Base-by-base conservation (phyloP, 2,888 invertebrate genomes). In the Serrognathus titanus region DNA sequence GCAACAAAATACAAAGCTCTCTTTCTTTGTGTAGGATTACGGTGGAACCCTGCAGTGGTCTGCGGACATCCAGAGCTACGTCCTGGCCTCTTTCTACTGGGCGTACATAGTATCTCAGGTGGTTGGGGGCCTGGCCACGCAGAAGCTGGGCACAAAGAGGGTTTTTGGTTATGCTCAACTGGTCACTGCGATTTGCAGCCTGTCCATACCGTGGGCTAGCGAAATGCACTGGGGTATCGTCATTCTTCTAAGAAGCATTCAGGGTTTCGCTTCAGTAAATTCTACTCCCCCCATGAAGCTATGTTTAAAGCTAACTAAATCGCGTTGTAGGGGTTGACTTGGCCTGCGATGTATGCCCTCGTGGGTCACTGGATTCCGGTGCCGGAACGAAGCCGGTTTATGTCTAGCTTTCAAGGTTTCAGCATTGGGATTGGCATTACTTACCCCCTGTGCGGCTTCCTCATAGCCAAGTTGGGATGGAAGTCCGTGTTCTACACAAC, bases 381-480 rank as follows among this genome's bases (percentile, higher is more conserved):
- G n/a, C 80, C 82, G 6, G 88, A 88, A 71, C 79, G 87, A 51
- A 87, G 86, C 51, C 80, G 87, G 54, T 88, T 88, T 71, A 88
- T 88, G 88, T 88, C 87, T 46, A 87, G 87, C 69, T 88, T 88
- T 74, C 84, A 88, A 85, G 84, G 88, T 69, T 88, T 88, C 78
- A 87, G 87, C 71, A 86, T 88, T 68, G 88, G 88, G 20, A 88
- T 88, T 63, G 88, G 88, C 7, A 73, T 88, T 65, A 88, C 87
- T 36, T 88, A 88, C 73, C 86, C 86, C 10, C 74, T 88, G 40
- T 86, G 86, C 69, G 88, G 88, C 38, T 85, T 86, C 71, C 79
- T 88, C 64, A 87, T 87, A 63, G 84, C 84, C 37, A 80, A 84
- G 60, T 83, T 83, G 56, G 87, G 87, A 50, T 88, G 88, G 88